A percentile compares a stretch with the other conserved stretches of the same genome.
Conservation (phyloP, 2,113 vertebrate genomes). For the Elanus axillaris region DNA sequence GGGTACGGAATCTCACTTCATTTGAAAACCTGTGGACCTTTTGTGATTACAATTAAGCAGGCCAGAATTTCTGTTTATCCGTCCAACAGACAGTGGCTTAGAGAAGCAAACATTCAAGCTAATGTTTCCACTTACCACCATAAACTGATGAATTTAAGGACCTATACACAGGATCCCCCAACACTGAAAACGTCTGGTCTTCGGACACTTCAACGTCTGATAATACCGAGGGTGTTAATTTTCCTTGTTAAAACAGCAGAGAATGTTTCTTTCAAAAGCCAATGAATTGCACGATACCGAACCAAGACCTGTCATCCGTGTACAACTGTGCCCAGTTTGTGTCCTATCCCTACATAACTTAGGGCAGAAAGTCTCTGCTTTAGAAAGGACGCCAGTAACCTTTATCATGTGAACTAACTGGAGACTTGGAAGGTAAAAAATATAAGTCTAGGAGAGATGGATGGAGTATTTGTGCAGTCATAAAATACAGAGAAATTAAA, state of each 20-base stretch:
- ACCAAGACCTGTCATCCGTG: neutral
- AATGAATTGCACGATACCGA: neutral
- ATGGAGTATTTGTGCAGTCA: neutral
- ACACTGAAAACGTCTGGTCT: neutral
- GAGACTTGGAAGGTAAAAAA: neutral
- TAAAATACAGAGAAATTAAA: neutral
- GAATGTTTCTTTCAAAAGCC: neutral
- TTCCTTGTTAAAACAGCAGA: neutral
- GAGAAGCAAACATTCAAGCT: neutral
- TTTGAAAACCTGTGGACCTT: neutral
- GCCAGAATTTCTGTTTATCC: neutral
- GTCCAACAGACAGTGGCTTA: neutral
- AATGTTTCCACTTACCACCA: neutral
- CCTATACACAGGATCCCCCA: neutral
- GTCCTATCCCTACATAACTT: neutral
- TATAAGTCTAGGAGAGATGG: neutral
- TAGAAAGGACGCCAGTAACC: neutral
- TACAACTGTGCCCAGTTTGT: neutral
- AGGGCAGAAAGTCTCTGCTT: neutral
- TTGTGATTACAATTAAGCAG: neutral
- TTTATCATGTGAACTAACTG: neutral
- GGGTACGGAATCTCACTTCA: neutral
- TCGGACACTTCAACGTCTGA: neutral
- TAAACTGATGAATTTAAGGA: neutral
- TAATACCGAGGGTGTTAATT: neutral